Percentiles rank a stretch among this genome's conserved stretches.
Evolutionary conservation across 1,140 invertebrate genomes (phyloP).

Genomic region (Ips nitidus): DNA sequence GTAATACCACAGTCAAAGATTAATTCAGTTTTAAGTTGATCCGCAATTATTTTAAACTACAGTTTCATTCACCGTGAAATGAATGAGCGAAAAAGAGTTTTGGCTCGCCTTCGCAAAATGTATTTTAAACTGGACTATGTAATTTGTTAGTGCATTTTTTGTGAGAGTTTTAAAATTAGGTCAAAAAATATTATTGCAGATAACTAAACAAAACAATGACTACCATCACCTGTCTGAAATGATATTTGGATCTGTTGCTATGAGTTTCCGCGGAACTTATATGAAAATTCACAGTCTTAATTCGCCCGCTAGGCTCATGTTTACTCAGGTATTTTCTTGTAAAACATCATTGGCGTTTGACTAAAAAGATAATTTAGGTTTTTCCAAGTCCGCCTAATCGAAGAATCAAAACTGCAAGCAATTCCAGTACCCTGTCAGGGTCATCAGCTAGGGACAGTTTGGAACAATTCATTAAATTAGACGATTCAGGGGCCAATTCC

Average conservation of each 20-base stretch:
- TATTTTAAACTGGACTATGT: too few relatives aligned
- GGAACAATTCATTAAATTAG: conserved; percentile 45
- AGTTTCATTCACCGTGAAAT: background rate
- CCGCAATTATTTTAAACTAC: background rate
- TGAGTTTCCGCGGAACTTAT: conserved; percentile 82
- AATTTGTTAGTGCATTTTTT: too few relatives aligned
- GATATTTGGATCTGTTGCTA: conserved; percentile 85
- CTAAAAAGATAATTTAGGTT: conserved; percentile 35
- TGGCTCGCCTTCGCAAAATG: too few relatives aligned
- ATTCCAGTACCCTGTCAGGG: conserved; percentile 37
- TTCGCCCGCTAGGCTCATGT: conserved; percentile 70
- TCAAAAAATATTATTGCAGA: background rate
- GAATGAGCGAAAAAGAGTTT: too few relatives aligned
- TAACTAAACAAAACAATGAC: conserved; percentile 63
- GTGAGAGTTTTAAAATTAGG: too few relatives aligned
- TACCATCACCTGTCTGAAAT: conserved; percentile 79
- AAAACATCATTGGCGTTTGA: background rate
- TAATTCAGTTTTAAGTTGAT: background rate
- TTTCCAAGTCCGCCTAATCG: conserved; percentile 46
- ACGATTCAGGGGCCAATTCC: conserved; percentile 47
- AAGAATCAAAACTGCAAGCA: conserved; percentile 31
- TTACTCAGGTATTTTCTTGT: conserved; percentile 63
- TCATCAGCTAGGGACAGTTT: conserved; percentile 27
- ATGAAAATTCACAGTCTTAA: conserved; percentile 78
- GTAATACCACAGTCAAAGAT: conserved; percentile 23